Evolutionary conservation across 2,888 invertebrate species (phyloP), one percentile per base, ranked within the genome.

Genomic region (Temnothorax rugatulus): DNA sequence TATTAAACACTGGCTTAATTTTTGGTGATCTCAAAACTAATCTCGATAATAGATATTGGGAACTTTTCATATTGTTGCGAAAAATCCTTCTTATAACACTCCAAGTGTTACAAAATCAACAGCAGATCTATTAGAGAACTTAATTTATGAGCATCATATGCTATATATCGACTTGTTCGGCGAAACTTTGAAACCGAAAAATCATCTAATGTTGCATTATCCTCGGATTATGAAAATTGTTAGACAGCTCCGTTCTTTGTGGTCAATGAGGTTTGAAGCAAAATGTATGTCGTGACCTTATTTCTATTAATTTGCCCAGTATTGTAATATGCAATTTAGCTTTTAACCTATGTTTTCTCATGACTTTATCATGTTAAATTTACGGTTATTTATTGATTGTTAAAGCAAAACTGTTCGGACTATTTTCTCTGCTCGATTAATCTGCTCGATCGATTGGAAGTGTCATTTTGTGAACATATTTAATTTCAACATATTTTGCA

Each of bases 1-100:
- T 52, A n/a, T 52, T 52, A 52, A n/a, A 50, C 5, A 1, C 18
- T 50, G 18, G 50, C 4, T 50, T 50, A 18, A 50, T 50, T 18
- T 13, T 5, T 5, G 18, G 18, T 50, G 50, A 50, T 5, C 50
- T 68, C 7, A 66, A 50, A 25, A 64, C 21, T 66, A 4, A 66
- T 44, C 3, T 11, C 11, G n/a, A 44, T 21, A 25, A 66, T 21
- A 75, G 25, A 61, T 61, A 75, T n/a, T 75, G 61, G 75, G 7
- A 61, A 75, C 61, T 61, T 61, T 75, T 44, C 15, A 61, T 29
- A 61, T 75, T 75, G 25, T n/a, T 75, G 1, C 75, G 29, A 41
- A 57, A 75, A 75, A 75, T 75, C 8, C 61, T 75, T 59, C 13
- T 8, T 29, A 75, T 75, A 11, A 75, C 47, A 61, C 75, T 75